Evolutionary conservation across 1,140 invertebrate genomes (phyloP), one percentile per base, ranked within the genome.

Genomic region (Lethocerus indicus): DNA sequence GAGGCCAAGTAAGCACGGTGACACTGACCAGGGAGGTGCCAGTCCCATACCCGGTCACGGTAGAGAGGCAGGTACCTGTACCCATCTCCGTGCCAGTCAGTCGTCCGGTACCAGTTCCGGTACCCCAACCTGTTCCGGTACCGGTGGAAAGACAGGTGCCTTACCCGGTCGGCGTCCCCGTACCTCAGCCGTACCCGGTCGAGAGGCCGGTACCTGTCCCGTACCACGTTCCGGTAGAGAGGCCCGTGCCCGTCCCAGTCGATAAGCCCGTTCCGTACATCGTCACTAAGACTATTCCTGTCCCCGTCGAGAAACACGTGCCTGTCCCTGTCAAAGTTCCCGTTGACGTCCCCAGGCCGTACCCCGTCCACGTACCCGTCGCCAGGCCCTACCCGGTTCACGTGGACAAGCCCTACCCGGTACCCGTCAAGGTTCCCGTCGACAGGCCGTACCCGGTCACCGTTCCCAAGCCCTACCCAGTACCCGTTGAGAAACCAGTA

Each of bases 401-500:
- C 18, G 42, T 50, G 13, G 40, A 40, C 14, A 43, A 32, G 16
- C 49, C 49, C 21, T 20, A 36, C 7, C 49, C 49, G 2, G 26
- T 52, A 7, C 50, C 32, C 13, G 44, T 52, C 26, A 47, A 47
- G 23, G 50, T 52, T 14, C 50, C 50, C n/a, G 43, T 47, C 23
- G 43, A 46, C 25, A 37, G 43, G 13, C 50, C 50, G 3, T 46
- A 40, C 36, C 50, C 50, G 6, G 50, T 52, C 5, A 35, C 32
- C 3, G 45, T 52, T n/a, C 35, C 32, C 3, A 40, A 21, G 9
- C 50, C 50, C 13, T 21, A 39, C 26, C 50, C 50, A 13, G 50
- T 52, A 12, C 43, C 32, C 3, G 45, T 52, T n/a, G 26, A 32
- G 6, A 40, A 21, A 13, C 50, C 50, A 12, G 32, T 47, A 24